Evolutionary conservation across 35 echinoderm and acorn worm genomes (phyloP), one percentile per base, ranked within the genome.

Genomic region (Ophioderma brevispina): DNA sequence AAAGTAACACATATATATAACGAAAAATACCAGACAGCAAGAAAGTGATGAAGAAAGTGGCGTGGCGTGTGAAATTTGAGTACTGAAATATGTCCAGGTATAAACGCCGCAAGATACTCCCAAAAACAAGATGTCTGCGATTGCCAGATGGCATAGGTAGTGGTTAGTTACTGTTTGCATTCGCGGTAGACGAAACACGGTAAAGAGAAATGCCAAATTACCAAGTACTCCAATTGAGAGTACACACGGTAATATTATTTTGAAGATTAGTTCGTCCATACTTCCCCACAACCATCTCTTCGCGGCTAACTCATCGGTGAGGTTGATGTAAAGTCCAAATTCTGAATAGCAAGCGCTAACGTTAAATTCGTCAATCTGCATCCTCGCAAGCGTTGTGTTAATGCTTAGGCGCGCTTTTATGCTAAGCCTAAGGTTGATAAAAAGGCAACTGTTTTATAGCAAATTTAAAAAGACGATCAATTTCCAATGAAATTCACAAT

Each of bases 121-220:
- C 81, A 98, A 76, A 77, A 98, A 98, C 85, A 94, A 63, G 13
- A 98, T 35, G 40, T 98, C 96, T 14, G 96, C 88, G 1, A 92
- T 70, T 15, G 96, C 96, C 19, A 98, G 86, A 89, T 98, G 91
- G 17, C 82, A 80, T 23, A 98, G 85, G 85, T 94, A 98, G 76
- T 92, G 80, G 41, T 98, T 98, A 13, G 92, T 98, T 28, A 91
- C 92, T 0, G 96, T 94, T 33, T 92, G 85, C 96, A 98, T 98
- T 23, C 84, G 37, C 35, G 86, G 91, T 30, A 98, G 86, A 33
- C 96, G 84, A 43, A 94, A 80, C 36, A 98, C 80, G 33, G 94
- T 92, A 33, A 88, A 75, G 32, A 94, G 85, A 25, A 94, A 87
- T 11, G 92, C 77, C 36, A 90, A 37, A 80, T 98, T 98, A 33